These are phyloP conservation scores for Balearica regulorum DNA, from an alignment of 2,797 vertebrate genomes.

Conservation along the genomic window DNA sequence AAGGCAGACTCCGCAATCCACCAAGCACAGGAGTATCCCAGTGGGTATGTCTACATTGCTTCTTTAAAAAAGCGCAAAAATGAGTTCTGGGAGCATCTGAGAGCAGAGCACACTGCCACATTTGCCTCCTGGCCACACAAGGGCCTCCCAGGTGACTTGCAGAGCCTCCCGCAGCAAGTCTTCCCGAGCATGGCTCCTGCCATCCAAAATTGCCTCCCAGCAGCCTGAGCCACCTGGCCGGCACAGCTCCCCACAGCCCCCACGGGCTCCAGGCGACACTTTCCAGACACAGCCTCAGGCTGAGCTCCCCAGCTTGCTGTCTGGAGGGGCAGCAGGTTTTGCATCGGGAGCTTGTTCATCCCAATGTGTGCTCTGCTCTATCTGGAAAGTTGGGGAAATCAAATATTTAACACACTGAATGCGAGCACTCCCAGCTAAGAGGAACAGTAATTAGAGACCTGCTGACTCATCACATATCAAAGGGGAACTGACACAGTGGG, in stretches of 20 bases:
- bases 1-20: slow-evolving; percentile 15
- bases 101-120: background rate
- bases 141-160: background rate
- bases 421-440: slow-evolving; percentile 2
- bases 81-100: background rate
- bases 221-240: background rate
- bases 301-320: background rate
- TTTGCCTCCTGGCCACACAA: accelerated
- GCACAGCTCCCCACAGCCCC: background rate
- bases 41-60: background rate
- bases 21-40: background rate
- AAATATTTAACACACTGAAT: slow-evolving; percentile 50
- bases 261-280: accelerated
- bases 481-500: background rate
- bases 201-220: background rate
- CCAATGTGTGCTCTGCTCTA: background rate
- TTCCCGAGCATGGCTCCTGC: background rate
- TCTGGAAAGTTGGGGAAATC: background rate
- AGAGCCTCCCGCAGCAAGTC: background rate
- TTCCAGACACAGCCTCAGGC: background rate
- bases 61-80: background rate
- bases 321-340: background rate
- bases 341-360: background rate
- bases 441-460: slow-evolving; percentile 43
- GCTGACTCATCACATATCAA: slow-evolving; percentile 52